Evolutionary conservation across 1,140 invertebrate species (phyloP), one percentile per base, ranked within the genome.

Genomic region (Drosophila azteca): DNA sequence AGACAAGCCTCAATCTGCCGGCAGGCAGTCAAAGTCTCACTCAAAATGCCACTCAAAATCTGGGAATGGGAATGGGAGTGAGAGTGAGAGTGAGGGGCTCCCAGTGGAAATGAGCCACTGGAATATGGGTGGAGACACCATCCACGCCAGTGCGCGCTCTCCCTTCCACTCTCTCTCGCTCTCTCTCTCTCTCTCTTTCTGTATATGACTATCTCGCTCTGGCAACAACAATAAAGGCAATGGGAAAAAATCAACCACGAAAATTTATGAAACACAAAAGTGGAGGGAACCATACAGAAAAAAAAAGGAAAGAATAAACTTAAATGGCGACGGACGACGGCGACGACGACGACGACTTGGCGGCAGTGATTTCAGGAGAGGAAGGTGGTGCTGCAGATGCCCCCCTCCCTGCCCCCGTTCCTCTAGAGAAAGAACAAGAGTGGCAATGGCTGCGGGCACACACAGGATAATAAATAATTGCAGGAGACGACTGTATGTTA

Each of bases 401-500:
- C 17, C 17, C 17, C 17, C 17, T 20, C 17, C 17, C 17, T 1
- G 0, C 1, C 17, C 17, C n/a, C n/a, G n/a, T 20, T 45, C 17
- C 17, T 22, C 52, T 17, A 50, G 44, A 45, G 39, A 39, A 35
- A 57, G 45, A 66, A 84, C 67, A 59, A 69, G 81, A 84, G 66
- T 64, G 66, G 52, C 65, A 83, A 84, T 77, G 48, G 78, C 82
- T 87, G 74, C 78, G 57, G 82, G 78, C 82, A 71, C 64, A 78
- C 62, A 76, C 78, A 84, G 82, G 82, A 85, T 85, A 82, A 85
- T 87, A 85, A 85, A 85, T 85, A 85, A 85, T 85, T 85, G 82
- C 82, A 64, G 70, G 49, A 61, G 49, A 65, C 71, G 49, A 65
- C 71, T 61, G 46, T 48, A 20, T 20, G 17, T 20, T 20, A 57